Base-by-base conservation (phyloP, 2,888 invertebrate genomes). In the Cinara cedri region DNA sequence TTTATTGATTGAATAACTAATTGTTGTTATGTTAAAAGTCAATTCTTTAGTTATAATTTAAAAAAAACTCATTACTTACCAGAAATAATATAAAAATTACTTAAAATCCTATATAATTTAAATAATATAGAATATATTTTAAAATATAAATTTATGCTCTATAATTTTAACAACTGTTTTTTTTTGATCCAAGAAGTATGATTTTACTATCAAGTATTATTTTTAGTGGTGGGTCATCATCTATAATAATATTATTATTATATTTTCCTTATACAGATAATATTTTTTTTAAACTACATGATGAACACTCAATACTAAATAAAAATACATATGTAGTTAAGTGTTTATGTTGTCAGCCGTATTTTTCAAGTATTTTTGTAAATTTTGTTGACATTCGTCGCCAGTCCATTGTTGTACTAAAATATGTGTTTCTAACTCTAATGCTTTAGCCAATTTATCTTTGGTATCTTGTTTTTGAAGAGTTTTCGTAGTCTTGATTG, bases 351-450 rank as follows among this genome's bases (percentile, higher is more conserved):
- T 81, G 55, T 81, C 78, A 60, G 70, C 78, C 11, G 70, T 72
- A 34, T 82, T 81, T 76, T 81, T 72, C 42, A 83, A 72, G 54
- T 82, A 82, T 19, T 82, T 44, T 62, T 82, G 82, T 72, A 83
- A 83, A 72, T 81, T 82, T 26, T 81, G 85, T 82, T 92, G 92
- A 83, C 93, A 93, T 84, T 92, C 92, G 0, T 87, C 84, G 2
- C 92, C 91, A 82, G 89, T 89, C 94, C 94, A 95, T 84, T 92
- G 91, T 82, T 92, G 89, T 8, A 90, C 87, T 81, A 94, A 87
- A 46, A 91, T 86, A 83, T 90, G 89, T 80, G 90, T 88, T 86
- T 93, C 93, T 4, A 88, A 88, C 82, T 91, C 90, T 84, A 93
- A 87, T 68, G 89, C 88, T 42, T 88, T 86, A 83, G 90, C 89